Base-by-base conservation (phyloP, 1,140 invertebrate genomes). In the Papilio polytes region DNA sequence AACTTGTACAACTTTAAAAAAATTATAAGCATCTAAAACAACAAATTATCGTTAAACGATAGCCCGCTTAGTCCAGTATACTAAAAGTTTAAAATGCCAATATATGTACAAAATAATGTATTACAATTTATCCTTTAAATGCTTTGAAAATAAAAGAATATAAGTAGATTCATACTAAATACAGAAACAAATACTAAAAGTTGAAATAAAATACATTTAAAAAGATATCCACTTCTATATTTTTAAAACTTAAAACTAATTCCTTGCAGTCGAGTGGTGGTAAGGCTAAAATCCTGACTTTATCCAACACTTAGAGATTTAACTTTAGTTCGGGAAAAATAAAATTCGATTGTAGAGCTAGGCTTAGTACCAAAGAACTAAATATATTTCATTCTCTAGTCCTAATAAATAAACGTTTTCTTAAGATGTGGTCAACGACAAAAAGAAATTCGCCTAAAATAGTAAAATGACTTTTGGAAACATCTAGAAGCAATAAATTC, bases 211-310 rank as follows among this genome's bases (percentile, higher is more conserved):
- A 70, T 70, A 31, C 26, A 36, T 70, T 70, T 31, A 18, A 31
- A 31, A 70, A 70, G 26, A 70, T 70, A 18, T 70, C 63, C 22
- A 63, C 20, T 66, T 22, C 22, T 31, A 70, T 70, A 70, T 36
- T 70, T 70, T 70, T 70, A 15, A 70, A 70, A 31, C 26, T 70
- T 70, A 31, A 70, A 70, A 70, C 22, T 70, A 70, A 70, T 70
- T 63, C 63, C 63, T 70, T 70, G 26, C 26, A 70, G 63, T 15
- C 63, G 22, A 70, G 36, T 70, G 6, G 63, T 70, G 63, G 63
- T 70, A 12, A 70, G 12, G 26, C 0, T 31, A 36, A 70, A 70
- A 70, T 70, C 63, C 63, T 70, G 26, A 31, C 63, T 70, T 15
- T 26, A 70, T 70, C 63, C 63, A 31, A 31, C 26, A 70, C 22